phyloP scores from a whole-genome alignment of 2,797 vertebrate genomes.

The Hephaestus fuliginosus region DNA sequence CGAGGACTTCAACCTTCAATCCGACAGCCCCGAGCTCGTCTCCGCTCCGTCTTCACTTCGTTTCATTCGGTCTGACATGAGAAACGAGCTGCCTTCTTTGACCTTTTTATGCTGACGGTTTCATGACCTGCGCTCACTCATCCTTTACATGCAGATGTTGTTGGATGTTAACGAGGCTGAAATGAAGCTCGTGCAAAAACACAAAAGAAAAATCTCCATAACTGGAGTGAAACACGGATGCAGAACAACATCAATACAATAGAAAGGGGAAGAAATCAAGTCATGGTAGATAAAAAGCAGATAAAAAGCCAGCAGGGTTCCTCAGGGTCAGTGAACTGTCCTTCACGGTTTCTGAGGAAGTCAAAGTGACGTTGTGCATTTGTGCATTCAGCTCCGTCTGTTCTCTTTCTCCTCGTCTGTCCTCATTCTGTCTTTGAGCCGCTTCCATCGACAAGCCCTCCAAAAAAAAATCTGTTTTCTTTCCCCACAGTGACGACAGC shows the following conservation, averaged over 20 bases:
- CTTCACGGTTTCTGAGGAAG: neutral
- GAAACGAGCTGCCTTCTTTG: constrained; percentile 21
- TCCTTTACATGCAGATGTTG: constrained; percentile 2
- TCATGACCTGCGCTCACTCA: neutral
- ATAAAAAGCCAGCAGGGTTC: neutral
- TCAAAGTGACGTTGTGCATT: neutral
- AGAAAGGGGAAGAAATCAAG: neutral
- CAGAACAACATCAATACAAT: neutral
- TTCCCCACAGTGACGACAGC: neutral
- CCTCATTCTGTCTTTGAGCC: neutral
- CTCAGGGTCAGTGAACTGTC: neutral
- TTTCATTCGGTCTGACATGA: neutral
- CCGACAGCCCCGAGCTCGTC: constrained; percentile 5
- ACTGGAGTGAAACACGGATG: neutral
- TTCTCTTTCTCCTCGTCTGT: neutral
- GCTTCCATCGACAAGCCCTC: neutral
- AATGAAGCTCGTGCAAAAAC: neutral
- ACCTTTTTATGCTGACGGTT: constrained; percentile 21
- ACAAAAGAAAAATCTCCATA: neutral
- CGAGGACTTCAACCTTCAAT: constrained; percentile 11
- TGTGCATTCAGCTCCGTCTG: neutral
- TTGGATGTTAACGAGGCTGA: neutral
- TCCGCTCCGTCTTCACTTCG: neutral
- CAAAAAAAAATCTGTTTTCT: neutral
- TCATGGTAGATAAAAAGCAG: neutral